Conservation (phyloP, 2,888 invertebrate genomes). For the Sinotaia quadrata region DNA sequence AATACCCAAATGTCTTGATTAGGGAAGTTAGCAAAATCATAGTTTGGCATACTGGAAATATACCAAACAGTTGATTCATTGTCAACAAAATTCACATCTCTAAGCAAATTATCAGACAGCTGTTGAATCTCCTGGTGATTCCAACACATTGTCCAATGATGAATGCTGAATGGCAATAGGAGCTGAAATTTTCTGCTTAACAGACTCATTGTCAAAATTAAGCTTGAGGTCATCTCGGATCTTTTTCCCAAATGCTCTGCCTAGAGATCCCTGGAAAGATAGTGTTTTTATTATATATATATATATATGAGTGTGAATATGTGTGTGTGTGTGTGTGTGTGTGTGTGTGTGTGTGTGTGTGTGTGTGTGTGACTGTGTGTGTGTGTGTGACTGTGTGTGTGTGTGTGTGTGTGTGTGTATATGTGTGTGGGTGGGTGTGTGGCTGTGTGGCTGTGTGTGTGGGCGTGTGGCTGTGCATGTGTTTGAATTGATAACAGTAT, state of each 20-base stretch:
- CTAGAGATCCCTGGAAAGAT: conserved; percentile 62
- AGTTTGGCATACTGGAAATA: too few species aligned
- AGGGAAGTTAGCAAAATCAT: too few species aligned
- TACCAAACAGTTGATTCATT: too few species aligned
- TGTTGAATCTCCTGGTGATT: conserved; percentile 34
- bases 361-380: conserved; percentile 1
- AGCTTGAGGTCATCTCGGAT: conserved; percentile 58
- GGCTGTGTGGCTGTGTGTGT: too few species aligned
- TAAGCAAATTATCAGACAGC: conserved; percentile 32
- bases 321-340: conserved; percentile 7
- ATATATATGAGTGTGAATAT: background rate
- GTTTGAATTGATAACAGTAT: too few species aligned
- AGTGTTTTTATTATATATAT: background rate
- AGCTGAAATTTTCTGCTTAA: conserved; percentile 47
- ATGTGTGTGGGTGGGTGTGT: background rate
- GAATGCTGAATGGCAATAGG: conserved; percentile 48
- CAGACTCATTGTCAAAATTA: conserved; percentile 43
- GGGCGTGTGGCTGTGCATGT: too few species aligned
- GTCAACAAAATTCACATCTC: too few species aligned
- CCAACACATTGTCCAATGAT: conserved; percentile 42
- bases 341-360: conserved; percentile 7
- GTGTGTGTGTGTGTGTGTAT: background rate
- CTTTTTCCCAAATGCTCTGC: conserved; percentile 67
- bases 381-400: background rate
- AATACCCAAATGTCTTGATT: too few species aligned